phyloP scores from a whole-genome alignment of 1,140 invertebrate genomes.

The Delia radicum region DNA sequence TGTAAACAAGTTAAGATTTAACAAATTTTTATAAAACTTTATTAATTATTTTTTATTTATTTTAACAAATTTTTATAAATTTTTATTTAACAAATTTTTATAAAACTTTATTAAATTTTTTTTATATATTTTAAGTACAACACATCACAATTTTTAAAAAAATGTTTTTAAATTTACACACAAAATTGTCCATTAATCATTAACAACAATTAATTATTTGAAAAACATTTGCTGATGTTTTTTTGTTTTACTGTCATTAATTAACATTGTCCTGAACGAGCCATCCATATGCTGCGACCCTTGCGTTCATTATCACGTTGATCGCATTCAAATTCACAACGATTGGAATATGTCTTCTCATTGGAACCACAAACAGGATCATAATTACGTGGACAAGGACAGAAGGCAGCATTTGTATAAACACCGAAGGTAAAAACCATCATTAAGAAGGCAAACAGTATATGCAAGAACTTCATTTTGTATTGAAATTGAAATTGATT shows the following conservation, averaged over 20 bases:
- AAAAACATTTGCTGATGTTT: neutral
- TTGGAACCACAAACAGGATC: constrained; percentile 60
- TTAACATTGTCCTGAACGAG: constrained; percentile 42
- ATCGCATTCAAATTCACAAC: constrained; percentile 57
- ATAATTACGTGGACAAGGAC: constrained; percentile 57
- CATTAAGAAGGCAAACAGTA: neutral
- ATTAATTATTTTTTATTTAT: no score
- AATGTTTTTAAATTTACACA: no score
- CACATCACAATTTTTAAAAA: no score
- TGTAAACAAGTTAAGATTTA: no score
- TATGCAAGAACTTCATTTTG: constrained; percentile 24
- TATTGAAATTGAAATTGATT: neutral
- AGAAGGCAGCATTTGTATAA: constrained; percentile 32
- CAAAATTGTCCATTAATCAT: no score
- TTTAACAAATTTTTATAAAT: no score
- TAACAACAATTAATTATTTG: no score
- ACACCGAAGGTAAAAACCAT: neutral
- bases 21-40: no score
- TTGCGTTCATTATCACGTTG: constrained; percentile 32
- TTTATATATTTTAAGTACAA: no score
- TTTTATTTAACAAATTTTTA: no score
- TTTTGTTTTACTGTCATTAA: neutral
- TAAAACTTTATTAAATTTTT: no score
- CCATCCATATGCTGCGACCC: constrained; percentile 41
- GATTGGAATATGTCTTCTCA: constrained; percentile 57